These are phyloP conservation scores for Silurus lanzhouensis DNA, from an alignment of 2,797 vertebrate species.

Conservation along the genomic window DNA sequence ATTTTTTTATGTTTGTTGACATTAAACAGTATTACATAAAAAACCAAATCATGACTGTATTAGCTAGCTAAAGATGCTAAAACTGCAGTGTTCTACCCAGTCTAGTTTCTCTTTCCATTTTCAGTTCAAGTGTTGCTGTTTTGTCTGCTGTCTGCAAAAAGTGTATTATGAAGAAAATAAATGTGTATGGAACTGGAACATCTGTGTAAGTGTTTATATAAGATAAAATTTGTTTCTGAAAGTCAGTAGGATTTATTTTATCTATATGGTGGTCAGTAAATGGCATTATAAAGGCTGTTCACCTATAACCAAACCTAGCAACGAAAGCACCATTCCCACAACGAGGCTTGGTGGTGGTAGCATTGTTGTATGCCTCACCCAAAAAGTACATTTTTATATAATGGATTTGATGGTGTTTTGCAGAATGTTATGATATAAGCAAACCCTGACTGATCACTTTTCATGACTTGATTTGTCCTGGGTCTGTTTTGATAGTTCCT, in stretches of 20 bases:
- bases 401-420: not conserved
- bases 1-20: too few relatives aligned
- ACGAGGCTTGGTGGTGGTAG: not conserved
- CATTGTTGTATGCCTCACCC: not conserved
- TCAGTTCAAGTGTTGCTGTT: not conserved
- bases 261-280: not conserved
- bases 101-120: not conserved
- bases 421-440: not conserved
- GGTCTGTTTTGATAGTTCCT: not conserved
- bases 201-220: not conserved
- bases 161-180: not conserved
- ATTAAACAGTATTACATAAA: not conserved
- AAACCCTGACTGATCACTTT: not conserved
- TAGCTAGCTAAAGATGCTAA: not conserved
- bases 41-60: not conserved
- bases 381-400: not conserved
- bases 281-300: not conserved
- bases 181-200: not conserved
- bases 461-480: not conserved
- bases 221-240: not conserved
- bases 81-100: not conserved
- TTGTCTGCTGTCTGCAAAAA: not conserved
- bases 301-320: not conserved
- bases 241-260: not conserved
- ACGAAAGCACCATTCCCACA: not conserved